These are phyloP conservation scores for Daphoenositta chrysoptera DNA, from an alignment of 2,113 vertebrate species.

Conservation along the genomic window DNA sequence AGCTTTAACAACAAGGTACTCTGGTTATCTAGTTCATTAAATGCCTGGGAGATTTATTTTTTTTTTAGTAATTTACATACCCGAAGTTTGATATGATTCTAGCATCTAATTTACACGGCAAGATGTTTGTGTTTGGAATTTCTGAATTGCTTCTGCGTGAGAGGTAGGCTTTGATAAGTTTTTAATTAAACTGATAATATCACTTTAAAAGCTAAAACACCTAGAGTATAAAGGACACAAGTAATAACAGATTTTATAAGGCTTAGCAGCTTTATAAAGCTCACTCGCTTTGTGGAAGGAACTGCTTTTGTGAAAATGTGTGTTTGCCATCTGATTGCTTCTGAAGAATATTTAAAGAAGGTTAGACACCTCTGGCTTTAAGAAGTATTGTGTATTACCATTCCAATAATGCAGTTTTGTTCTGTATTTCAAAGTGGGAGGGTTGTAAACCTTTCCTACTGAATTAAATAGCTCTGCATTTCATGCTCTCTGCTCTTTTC, in stretches of 20 bases:
- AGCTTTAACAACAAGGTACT: neutral
- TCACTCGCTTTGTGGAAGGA: constrained; percentile 57
- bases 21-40: constrained; percentile 11
- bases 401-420: constrained; percentile 10
- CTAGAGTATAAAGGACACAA: constrained; percentile 63
- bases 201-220: constrained; percentile 70
- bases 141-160: constrained; percentile 52
- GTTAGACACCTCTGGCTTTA: constrained; percentile 50
- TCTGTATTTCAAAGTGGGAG: constrained; percentile 15
- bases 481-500: constrained; percentile 17
- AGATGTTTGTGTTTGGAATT: constrained; percentile 34
- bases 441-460: constrained; percentile 25
- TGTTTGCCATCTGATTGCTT: constrained; percentile 70
- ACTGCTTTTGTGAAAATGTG: constrained; percentile 64
- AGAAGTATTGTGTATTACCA: constrained; percentile 34
- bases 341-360: constrained; percentile 67
- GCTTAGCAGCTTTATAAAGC: constrained; percentile 59
- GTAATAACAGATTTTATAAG: constrained; percentile 69
- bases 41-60: neutral
- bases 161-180: constrained; percentile 52
- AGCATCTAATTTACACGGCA: constrained; percentile 48
- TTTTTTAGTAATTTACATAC: neutral
- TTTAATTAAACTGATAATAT: constrained; percentile 81
- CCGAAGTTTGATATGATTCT: constrained; percentile 20
- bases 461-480: constrained; percentile 20